phyloP scores from a whole-genome alignment of 64 coral and sea anemone species.

The Montipora cactus region DNA sequence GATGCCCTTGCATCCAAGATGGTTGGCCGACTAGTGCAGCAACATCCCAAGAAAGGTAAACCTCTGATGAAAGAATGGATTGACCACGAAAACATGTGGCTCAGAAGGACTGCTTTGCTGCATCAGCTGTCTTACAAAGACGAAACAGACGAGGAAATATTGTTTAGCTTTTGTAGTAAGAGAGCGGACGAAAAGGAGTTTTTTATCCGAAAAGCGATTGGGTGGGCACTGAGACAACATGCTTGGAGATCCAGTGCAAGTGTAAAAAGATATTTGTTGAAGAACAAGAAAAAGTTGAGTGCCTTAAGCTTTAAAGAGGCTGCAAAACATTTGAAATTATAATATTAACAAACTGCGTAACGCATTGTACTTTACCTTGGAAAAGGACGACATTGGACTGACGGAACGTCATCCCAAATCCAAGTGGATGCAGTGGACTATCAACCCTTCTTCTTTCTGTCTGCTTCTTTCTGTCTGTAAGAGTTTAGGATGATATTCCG shows the following conservation, averaged over 20 bases:
- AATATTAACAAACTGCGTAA: not conserved
- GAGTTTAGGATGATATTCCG: too few relatives aligned
- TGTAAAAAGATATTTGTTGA: slow-evolving; percentile 81
- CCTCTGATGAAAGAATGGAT: slow-evolving; percentile 89
- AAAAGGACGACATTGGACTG: too few relatives aligned
- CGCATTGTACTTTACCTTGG: too few relatives aligned
- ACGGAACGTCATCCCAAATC: too few relatives aligned
- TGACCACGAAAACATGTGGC: slow-evolving; percentile 97
- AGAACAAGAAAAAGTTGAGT: slow-evolving; percentile 78
- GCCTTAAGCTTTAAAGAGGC: slow-evolving; percentile 86
- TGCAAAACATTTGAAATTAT: slow-evolving; percentile 62
- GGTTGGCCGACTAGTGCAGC: slow-evolving; percentile 74
- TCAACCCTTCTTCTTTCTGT: too few relatives aligned
- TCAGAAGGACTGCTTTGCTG: slow-evolving; percentile 85
- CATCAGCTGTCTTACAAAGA: slow-evolving; percentile 93
- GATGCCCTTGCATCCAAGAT: slow-evolving; percentile 71
- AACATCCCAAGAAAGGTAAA: slow-evolving; percentile 66
- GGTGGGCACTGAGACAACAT: slow-evolving; percentile 90
- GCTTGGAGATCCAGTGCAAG: slow-evolving; percentile 46
- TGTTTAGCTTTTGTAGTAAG: slow-evolving; percentile 83
- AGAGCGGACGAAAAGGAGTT: slow-evolving; percentile 95
- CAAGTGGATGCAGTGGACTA: too few relatives aligned
- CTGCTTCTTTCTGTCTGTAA: too few relatives aligned
- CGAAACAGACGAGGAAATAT: slow-evolving; percentile 77
- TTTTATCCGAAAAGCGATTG: slow-evolving; percentile 95